phyloP scores from a whole-genome alignment of 1,140 invertebrate genomes.

The Diabrotica virgifera region DNA sequence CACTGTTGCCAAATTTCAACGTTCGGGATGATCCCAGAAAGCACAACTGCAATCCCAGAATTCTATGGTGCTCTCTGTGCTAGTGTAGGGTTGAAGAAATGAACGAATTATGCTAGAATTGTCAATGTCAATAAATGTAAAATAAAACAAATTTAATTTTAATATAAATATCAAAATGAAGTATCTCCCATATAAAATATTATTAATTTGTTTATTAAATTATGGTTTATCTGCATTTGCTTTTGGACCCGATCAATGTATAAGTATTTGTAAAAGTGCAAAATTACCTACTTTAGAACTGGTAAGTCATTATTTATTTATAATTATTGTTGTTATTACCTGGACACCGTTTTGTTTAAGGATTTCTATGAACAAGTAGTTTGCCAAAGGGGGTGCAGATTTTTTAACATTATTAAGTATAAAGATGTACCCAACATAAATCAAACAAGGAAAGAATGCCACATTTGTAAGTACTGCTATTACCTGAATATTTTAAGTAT shows the following conservation, averaged over 20 bases:
- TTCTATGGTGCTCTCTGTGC: background rate
- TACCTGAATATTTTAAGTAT: background rate
- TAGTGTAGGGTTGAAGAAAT: background rate
- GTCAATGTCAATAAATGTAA: background rate
- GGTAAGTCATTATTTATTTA: constrained; percentile 9
- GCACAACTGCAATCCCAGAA: too few relatives aligned
- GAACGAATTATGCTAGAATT: background rate
- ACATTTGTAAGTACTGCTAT: constrained; percentile 28
- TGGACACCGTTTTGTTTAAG: constrained; percentile 19
- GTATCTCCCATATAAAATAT: background rate
- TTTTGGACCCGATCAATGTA: constrained; percentile 24
- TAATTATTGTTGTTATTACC: background rate
- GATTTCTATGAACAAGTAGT: constrained; percentile 30
- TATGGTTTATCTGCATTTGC: background rate
- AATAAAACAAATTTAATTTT: background rate
- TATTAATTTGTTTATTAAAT: constrained; percentile 2
- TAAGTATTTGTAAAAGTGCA: constrained; percentile 24
- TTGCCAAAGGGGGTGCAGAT: constrained; percentile 36
- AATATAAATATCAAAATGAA: background rate
- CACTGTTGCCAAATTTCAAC: too few relatives aligned
- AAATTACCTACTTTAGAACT: constrained; percentile 24
- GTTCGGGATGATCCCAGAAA: too few relatives aligned
- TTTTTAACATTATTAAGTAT: constrained; percentile 35
- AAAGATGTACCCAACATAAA: constrained; percentile 31
- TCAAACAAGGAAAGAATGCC: constrained; percentile 30